phyloP scores from a whole-genome alignment of 1,140 invertebrate genomes.

The Ephestia elutella region DNA sequence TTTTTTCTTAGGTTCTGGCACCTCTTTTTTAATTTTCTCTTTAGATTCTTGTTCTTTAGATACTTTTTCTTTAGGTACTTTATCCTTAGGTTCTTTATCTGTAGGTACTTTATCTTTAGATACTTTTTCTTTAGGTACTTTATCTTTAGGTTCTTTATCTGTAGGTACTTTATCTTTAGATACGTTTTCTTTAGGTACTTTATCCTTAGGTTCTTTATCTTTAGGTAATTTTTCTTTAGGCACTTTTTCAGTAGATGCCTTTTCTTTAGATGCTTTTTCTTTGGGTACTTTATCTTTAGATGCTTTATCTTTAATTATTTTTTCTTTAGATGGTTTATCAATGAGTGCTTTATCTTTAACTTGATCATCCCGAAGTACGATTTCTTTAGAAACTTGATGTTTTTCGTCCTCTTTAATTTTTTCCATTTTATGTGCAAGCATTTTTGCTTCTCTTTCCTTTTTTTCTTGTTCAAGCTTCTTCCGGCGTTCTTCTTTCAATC shows the following conservation, averaged over 20 bases:
- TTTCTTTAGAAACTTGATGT: no score
- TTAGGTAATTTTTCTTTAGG: neutral
- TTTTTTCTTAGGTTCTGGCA: neutral
- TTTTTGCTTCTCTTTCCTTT: constrained; percentile 8
- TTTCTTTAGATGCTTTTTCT: neutral
- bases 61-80: neutral
- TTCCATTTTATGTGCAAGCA: neutral
- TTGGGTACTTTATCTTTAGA: neutral
- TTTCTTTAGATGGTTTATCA: neutral
- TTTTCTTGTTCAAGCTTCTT: constrained; percentile 11
- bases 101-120: neutral
- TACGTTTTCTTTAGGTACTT: neutral
- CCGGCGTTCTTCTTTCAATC: constrained; percentile 13
- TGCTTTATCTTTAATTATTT: neutral
- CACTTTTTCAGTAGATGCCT: neutral
- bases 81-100: neutral
- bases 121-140: neutral
- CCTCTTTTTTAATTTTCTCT: neutral
- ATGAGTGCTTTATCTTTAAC: neutral
- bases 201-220: neutral
- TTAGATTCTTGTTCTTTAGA: neutral
- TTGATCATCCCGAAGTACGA: neutral
- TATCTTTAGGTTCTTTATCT: neutral
- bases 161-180: neutral
- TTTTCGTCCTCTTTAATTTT: neutral